Base-by-base conservation (phyloP, 2,113 vertebrate genomes). In the Piaya cayana region DNA sequence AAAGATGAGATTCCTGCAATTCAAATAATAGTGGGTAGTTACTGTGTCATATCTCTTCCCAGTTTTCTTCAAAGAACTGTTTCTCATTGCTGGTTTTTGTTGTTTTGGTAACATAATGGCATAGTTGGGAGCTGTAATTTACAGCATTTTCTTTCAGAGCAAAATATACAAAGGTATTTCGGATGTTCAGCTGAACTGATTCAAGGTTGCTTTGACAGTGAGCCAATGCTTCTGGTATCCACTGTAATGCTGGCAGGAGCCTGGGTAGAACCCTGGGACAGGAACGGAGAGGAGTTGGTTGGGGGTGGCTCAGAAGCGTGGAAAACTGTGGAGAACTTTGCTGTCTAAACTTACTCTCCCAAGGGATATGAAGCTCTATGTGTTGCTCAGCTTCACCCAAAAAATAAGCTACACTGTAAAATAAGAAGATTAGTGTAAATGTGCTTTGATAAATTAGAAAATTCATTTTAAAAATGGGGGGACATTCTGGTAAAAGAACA, bases 291-390 rank as follows among this genome's bases (percentile, higher is more conserved):
- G 60, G 29, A 56, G 26, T 11, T 12, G 15, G 22, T 22, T 20
- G 32, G 23, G 15, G 16, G 6, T n/a, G 26, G 39, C 27, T 65
- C 14, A 6, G 30, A 17, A 70, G 9, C 12, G 4, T 6, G 13
- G 20, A 20, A 21, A 71, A 9, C 53, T 6, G 2, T 22, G 21
- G 64, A 42, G 17, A 34, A 2, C 68, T 81, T 76, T 22, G n/a
- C n/a, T 27, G 59, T 49, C 77, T 59, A 9, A 3, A 0, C 11
- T 32, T 37, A 5, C 39, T 56, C n/a, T 79, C 56, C 7, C 45
- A 49, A 34, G 49, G 27, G 11, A 39, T 47, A 13, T 0, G 0
- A 49, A 87, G 50, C 18, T 63, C 12, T 68, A 2, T 1, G 0
- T 11, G 19, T 50, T 58, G n/a, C 49, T 92, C 32, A 63, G 76